A percentile compares a stretch with the other conserved stretches of the same genome.
Evolutionary conservation across 2,888 invertebrate species (phyloP).

Genomic region (Melitaea athalia): DNA sequence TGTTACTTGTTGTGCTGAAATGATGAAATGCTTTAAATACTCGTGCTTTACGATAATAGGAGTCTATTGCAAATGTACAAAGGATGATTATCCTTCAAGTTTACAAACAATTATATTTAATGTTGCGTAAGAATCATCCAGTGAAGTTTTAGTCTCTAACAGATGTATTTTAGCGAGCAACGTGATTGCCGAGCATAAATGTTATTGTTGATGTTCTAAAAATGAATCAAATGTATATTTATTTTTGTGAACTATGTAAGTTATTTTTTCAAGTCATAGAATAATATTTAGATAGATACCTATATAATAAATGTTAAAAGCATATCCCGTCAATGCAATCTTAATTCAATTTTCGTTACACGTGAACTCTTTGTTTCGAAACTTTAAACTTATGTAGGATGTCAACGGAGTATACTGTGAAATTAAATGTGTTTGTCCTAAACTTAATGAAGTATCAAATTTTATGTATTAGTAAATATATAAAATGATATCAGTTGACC

Average conservation of each 20-base stretch:
- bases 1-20: slow-evolving; percentile 34
- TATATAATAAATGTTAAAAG: slow-evolving; percentile 22
- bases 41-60: slow-evolving; percentile 30
- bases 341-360: slow-evolving; percentile 16
- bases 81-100: slow-evolving; percentile 12
- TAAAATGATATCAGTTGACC: not conserved
- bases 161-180: slow-evolving; percentile 29
- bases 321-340: slow-evolving; percentile 29
- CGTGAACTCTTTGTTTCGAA: not conserved
- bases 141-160: slow-evolving; percentile 27
- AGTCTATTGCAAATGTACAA: slow-evolving; percentile 20
- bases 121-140: slow-evolving; percentile 12
- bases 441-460: not conserved
- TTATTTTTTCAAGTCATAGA: slow-evolving; percentile 42
- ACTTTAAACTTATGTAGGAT: not conserved
- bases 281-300: slow-evolving; percentile 35
- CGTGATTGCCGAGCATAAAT: slow-evolving; percentile 18
- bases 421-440: not conserved
- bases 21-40: slow-evolving; percentile 38
- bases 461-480: slow-evolving; percentile 1
- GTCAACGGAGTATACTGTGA: not conserved
- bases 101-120: slow-evolving; percentile 14
- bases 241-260: slow-evolving; percentile 40
- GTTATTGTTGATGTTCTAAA: slow-evolving; percentile 40
- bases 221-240: slow-evolving; percentile 39